These are phyloP conservation scores for Telmatochromis sp. DNA, from an alignment of 2,113 vertebrate species.

Conservation along the genomic window DNA sequence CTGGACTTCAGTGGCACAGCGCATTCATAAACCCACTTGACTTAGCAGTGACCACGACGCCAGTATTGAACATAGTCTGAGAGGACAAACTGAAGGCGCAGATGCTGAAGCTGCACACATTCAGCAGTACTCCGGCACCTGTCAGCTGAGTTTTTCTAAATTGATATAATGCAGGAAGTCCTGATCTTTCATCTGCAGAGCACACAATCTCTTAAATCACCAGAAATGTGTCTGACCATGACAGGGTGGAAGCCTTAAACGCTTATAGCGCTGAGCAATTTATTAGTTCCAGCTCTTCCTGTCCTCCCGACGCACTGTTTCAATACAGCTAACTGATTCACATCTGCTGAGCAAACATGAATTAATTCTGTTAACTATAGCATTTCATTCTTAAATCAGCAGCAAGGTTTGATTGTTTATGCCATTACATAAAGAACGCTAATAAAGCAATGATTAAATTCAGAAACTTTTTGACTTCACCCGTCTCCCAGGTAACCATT, in stretches of 20 bases:
- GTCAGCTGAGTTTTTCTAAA: background rate
- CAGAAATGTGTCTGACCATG: background rate
- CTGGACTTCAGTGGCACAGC: slow-evolving; percentile 20
- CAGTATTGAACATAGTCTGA: background rate
- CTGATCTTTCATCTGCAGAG: slow-evolving; percentile 16
- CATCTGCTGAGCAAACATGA: slow-evolving; percentile 18
- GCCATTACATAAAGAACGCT: slow-evolving; percentile 14
- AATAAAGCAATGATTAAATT: slow-evolving; percentile 13
- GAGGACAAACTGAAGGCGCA: background rate
- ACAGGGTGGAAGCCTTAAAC: background rate
- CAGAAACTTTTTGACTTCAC: background rate
- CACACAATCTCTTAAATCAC: background rate
- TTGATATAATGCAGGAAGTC: slow-evolving; percentile 6
- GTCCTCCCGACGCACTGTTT: background rate
- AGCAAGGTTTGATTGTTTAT: background rate
- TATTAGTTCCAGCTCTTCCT: slow-evolving; percentile 30
- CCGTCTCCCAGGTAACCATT: slow-evolving; percentile 17
- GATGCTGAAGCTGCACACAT: background rate
- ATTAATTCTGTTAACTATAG: slow-evolving; percentile 8
- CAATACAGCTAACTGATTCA: slow-evolving; percentile 3
- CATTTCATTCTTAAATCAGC: slow-evolving; percentile 18
- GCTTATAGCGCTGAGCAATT: slow-evolving; percentile 11
- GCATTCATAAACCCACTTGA: background rate
- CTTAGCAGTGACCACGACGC: background rate
- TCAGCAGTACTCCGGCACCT: background rate